These are phyloP conservation scores for Scaptomyza montana DNA, from an alignment of 1,140 invertebrate species.

Conservation along the genomic window DNA sequence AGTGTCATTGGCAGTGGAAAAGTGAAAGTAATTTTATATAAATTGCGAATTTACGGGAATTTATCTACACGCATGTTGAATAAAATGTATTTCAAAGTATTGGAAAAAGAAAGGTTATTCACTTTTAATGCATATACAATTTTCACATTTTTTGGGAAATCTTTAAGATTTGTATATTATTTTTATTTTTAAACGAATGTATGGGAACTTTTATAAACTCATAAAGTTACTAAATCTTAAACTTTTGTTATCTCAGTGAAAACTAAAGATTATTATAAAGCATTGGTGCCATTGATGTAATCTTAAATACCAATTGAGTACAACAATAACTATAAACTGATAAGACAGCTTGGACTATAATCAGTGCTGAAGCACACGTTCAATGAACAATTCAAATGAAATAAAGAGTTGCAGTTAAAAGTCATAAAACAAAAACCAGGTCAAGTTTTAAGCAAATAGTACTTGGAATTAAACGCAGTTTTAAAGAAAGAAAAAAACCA, in stretches of 20 bases:
- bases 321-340: slow-evolving; percentile 14
- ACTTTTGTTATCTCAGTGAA: not conserved
- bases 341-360: slow-evolving; percentile 16
- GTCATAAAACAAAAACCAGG: not conserved
- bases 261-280: not conserved
- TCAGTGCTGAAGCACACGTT: slow-evolving; percentile 3
- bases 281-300: not conserved
- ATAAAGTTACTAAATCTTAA: not conserved
- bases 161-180: not conserved
- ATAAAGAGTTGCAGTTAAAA: slow-evolving; percentile 8
- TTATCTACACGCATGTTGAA: slow-evolving; percentile 2
- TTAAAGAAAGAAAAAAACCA: not conserved
- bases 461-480: not conserved
- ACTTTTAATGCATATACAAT: too few relatives aligned
- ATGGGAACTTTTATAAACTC: too few relatives aligned
- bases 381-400: not conserved
- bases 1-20: slow-evolving; percentile 13
- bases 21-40: slow-evolving; percentile 17
- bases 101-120: not conserved
- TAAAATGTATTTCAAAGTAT: not conserved
- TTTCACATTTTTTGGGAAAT: not conserved
- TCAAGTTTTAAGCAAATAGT: slow-evolving; percentile 16
- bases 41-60: not conserved
- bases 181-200: too few relatives aligned
- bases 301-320: not conserved